phyloP scores from a whole-genome alignment of 2,113 vertebrate genomes.

The Lontra canadensis region DNA sequence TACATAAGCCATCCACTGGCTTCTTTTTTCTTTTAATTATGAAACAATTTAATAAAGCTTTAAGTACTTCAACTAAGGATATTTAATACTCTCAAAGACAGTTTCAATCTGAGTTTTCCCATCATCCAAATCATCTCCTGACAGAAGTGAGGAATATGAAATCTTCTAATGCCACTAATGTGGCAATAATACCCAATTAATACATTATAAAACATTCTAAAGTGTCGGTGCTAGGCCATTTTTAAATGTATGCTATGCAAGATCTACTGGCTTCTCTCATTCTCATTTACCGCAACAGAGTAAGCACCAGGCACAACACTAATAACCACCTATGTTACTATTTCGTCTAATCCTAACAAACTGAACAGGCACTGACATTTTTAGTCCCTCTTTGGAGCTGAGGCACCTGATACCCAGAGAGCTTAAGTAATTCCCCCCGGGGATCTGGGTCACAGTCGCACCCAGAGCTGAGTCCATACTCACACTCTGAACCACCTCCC shows the following conservation, averaged over 20 bases:
- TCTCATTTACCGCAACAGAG: not conserved
- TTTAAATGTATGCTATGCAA: not conserved
- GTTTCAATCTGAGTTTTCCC: not conserved
- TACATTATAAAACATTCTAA: constrained; percentile 9
- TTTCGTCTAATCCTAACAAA: not conserved
- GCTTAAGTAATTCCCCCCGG: not conserved
- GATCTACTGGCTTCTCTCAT: not conserved
- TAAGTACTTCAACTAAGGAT: constrained; percentile 11
- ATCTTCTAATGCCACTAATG: not conserved
- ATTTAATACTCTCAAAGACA: constrained; percentile 27
- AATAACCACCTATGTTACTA: not conserved
- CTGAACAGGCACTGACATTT: not conserved
- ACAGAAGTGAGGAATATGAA: constrained; percentile 6
- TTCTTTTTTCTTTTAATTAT: not conserved
- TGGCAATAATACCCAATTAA: not conserved
- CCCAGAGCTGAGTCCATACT: not conserved
- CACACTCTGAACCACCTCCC: not conserved
- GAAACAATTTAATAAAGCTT: constrained; percentile 17
- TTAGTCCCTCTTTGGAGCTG: not conserved
- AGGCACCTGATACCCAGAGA: not conserved
- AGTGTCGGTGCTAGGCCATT: not conserved
- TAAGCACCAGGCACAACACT: not conserved
- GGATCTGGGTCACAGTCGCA: not conserved
- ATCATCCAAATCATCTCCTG: constrained; percentile 20
- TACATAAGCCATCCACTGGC: not conserved